phyloP scores from a whole-genome alignment of 2,888 invertebrate species.

The Ormyrus thymus region DNA sequence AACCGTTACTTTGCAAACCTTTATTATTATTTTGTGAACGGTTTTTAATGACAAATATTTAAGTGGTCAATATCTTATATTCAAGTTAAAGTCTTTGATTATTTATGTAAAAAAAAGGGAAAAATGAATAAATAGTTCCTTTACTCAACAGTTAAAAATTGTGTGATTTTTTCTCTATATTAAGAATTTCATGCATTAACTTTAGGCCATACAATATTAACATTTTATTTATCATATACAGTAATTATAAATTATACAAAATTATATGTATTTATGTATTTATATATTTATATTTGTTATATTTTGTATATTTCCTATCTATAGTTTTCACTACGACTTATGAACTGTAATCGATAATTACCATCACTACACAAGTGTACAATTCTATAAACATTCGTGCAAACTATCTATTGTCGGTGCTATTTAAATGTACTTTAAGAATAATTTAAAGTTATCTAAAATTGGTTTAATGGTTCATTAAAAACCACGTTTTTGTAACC shows the following conservation, averaged over 20 bases:
- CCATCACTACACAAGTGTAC: conserved; percentile 58
- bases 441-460: conserved; percentile 10
- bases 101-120: neutral
- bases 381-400: conserved; percentile 58
- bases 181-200: conserved; percentile 15
- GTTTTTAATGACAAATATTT: no score
- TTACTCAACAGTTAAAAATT: neutral
- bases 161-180: neutral
- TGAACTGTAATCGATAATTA: conserved; percentile 55
- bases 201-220: conserved; percentile 68
- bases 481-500: conserved; percentile 4
- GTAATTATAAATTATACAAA: conserved; percentile 71
- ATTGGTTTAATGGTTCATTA: conserved; percentile 37
- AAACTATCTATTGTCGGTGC: conserved; percentile 60
- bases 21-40: neutral
- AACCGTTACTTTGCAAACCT: neutral
- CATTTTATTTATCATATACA: conserved; percentile 67
- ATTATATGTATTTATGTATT: conserved; percentile 64
- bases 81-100: neutral
- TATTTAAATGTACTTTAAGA: conserved; percentile 48
- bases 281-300: conserved; percentile 61
- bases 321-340: conserved; percentile 59
- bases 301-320: conserved; percentile 64
- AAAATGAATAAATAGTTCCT: conserved; percentile 19
- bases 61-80: no score